Evolutionary conservation across 2,888 invertebrate genomes (phyloP), one percentile per base, ranked within the genome.

Genomic region (Drosophila paranaensis): DNA sequence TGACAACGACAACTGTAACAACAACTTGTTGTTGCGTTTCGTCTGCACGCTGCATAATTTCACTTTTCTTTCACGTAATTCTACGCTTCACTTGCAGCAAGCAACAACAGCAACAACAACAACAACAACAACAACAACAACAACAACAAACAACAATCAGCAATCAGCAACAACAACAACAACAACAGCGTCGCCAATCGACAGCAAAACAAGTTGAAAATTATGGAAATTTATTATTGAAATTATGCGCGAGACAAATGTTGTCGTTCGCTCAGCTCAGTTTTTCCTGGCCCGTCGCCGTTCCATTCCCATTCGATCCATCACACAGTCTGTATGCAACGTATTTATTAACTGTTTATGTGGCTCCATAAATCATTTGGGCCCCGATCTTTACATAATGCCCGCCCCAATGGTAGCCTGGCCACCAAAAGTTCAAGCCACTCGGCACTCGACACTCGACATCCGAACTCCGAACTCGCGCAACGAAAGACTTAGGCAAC

Each of bases 21-120:
- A 43, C 64, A 63, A 70, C 48, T 76, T 79, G 69, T 66, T 60
- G 64, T 46, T 60, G 66, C 58, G 68, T 65, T 79, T 75, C 70
- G 71, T 68, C 37, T 53, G 62, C 76, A 69, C 82, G 64, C 73
- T 69, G 82, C 77, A 89, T 85, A 89, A 89, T 86, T 86, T 89
- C 85, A 89, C 85, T 86, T 86, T 86, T 88, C 72, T 79, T 77
- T 76, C 90, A 88, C 83, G 88, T 86, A 89, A 86, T 86, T 89
- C 85, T 86, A 86, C 77, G 88, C 83, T 88, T 86, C 86, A 88
- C 86, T 88, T 89, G 84, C 86, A 67, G 48, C 76, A 62, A 60
- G 27, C 33, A 46, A 6, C 45, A 54, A 30, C 40, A 60, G 54
- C 45, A 57, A 20, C 55, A 58, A 25, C 55, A 55, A 27, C 54